Evolutionary conservation across 2,888 invertebrate genomes (phyloP).

Genomic region (Caenorhabditis macrosperma): DNA sequence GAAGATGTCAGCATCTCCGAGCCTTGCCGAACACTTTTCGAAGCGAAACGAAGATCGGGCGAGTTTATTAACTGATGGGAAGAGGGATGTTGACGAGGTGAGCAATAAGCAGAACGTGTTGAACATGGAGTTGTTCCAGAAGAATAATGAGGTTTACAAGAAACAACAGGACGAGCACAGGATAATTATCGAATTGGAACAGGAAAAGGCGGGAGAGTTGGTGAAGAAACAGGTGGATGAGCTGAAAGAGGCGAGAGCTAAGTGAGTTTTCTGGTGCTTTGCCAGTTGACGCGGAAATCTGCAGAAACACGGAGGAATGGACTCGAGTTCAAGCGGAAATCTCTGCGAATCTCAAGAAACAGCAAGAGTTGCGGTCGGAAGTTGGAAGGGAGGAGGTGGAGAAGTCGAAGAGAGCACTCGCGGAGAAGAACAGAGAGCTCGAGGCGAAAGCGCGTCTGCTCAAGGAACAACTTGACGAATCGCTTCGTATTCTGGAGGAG

Average conservation of each 20-base stretch:
- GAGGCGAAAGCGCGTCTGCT: neutral
- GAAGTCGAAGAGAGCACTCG: neutral
- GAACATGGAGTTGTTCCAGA: neutral
- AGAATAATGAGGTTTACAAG: neutral
- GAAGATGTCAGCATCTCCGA: neutral
- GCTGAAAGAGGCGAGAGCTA: neutral
- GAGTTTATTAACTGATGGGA: neutral
- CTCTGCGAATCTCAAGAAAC: neutral
- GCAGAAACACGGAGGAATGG: neutral
- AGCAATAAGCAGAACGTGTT: neutral
- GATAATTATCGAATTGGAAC: too few relatives aligned
- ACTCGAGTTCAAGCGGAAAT: neutral
- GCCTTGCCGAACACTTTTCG: neutral
- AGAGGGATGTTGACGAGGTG: neutral
- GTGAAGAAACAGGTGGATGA: neutral
- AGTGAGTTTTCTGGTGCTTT: neutral
- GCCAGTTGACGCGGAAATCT: neutral
- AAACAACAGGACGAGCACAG: neutral
- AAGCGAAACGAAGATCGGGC: neutral
- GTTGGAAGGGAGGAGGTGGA: neutral
- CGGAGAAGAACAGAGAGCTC: neutral
- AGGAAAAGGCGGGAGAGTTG: too few relatives aligned
- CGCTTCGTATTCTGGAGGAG: neutral
- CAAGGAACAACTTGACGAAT: neutral
- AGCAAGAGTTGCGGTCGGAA: neutral